These are phyloP conservation scores for Ceratosolen solmsi DNA, from an alignment of 1,140 invertebrate species.

Conservation along the genomic window DNA sequence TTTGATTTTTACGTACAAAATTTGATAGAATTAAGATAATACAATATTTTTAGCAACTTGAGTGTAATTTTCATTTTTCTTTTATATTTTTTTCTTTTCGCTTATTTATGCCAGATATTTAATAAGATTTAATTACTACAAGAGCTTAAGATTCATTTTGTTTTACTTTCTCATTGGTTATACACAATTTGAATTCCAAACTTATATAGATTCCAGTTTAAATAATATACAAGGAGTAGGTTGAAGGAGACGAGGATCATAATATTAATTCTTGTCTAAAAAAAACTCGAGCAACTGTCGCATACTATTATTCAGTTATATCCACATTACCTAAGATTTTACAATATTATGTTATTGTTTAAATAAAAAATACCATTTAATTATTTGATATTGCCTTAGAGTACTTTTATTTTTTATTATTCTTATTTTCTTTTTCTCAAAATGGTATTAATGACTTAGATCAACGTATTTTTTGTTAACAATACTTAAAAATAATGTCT, in stretches of 20 bases:
- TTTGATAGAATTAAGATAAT: conserved; percentile 52
- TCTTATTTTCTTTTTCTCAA: conserved; percentile 42
- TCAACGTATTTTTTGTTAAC: conserved; percentile 49
- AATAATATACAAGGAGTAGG: no score
- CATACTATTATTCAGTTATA: no score
- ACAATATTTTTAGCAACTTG: conserved; percentile 43
- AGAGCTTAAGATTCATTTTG: neutral
- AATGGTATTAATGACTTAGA: conserved; percentile 64
- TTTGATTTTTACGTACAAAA: conserved; percentile 58
- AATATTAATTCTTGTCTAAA: no score
- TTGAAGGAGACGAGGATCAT: no score
- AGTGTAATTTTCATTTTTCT: conserved; percentile 43
- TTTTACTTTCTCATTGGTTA: neutral
- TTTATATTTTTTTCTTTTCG: conserved; percentile 28
- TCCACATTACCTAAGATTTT: no score
- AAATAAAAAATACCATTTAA: no score
- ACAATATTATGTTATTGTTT: no score
- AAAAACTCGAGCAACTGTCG: no score
- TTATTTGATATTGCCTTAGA: neutral
- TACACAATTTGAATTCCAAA: no score
- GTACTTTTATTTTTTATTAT: conserved; percentile 50
- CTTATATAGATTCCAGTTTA: no score
- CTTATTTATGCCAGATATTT: neutral
- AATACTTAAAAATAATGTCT: conserved; percentile 48
- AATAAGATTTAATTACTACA: neutral